Evolutionary conservation across 2,113 vertebrate species (phyloP), one percentile per base, ranked within the genome.

Genomic region (Pyxicephalus adspersus): DNA sequence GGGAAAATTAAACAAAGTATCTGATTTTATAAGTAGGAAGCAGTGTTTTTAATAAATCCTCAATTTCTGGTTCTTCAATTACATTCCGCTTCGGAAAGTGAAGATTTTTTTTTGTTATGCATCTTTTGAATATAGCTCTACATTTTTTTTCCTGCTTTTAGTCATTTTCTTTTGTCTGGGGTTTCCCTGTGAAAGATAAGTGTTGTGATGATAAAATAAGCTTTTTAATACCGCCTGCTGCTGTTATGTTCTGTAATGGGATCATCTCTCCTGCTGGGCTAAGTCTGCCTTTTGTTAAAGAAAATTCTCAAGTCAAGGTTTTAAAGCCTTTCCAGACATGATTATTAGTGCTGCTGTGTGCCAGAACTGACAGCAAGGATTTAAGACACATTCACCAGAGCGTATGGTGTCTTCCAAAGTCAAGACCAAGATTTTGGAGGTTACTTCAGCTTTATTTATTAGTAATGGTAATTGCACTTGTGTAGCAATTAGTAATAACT

Each of bases 121-220:
- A 22, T 19, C 54, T 58, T 73, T 9, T 73, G 26, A 73, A 57
- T 34, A 23, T 29, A 57, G 70, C 9, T 25, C 57, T 45, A n/a
- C n/a, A 22, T 11, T n/a, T 65, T 29, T 45, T 34, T 45, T 45
- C 2, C 38, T 77, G 51, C 64, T 60, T 38, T 76, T 22, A 26
- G 26, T 76, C 58, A 51, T 76, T 76, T 61, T 50, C 60, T 64
- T 51, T 45, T 76, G 38, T 76, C 55, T 80, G 64, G 22, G 72
- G 38, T 72, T 80, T 71, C 45, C 18, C 78, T 71, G 55, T 71
- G 52, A 80, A 70, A 57, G 19, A 22, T 58, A 67, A 78, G 76
- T 80, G 77, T 71, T 80, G 76, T 72, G 78, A 68, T 80, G 78
- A 81, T 72, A 60, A 73, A 81, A 81, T 81, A 81, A 80, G 66